Evolutionary conservation across 2,113 vertebrate species (phyloP).

Genomic region (Agapornis roseicollis): DNA sequence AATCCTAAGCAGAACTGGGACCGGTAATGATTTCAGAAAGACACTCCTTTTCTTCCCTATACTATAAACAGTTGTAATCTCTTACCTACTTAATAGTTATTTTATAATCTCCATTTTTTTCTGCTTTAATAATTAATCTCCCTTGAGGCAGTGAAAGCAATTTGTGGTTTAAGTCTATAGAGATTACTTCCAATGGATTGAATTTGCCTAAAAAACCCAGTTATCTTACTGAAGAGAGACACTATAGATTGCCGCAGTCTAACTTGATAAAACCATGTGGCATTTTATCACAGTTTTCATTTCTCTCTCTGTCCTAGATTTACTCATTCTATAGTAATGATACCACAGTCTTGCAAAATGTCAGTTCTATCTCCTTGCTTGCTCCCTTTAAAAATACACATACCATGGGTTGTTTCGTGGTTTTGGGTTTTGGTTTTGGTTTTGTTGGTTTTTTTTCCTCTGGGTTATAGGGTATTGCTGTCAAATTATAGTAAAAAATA

Average conservation of each 20-base stretch:
- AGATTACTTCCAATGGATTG: not conserved
- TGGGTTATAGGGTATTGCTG: not conserved
- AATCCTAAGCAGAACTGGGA: not conserved
- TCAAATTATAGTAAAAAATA: not conserved
- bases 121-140: slow-evolving; percentile 6
- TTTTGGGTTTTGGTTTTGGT: too few species aligned
- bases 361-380: not conserved
- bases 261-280: not conserved
- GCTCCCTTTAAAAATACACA: not conserved
- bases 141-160: not conserved
- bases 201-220: not conserved
- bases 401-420: too few species aligned
- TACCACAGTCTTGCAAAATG: not conserved
- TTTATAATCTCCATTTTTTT: slow-evolving; percentile 9
- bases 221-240: not conserved
- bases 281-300: not conserved
- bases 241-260: not conserved
- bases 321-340: not conserved
- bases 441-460: too few species aligned
- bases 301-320: not conserved
- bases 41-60: not conserved
- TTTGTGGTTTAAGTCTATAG: not conserved
- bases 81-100: not conserved
- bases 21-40: not conserved
- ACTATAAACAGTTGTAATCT: not conserved